Conservation (phyloP, 2,888 invertebrate species). For the Drosophila bunnanda region DNA sequence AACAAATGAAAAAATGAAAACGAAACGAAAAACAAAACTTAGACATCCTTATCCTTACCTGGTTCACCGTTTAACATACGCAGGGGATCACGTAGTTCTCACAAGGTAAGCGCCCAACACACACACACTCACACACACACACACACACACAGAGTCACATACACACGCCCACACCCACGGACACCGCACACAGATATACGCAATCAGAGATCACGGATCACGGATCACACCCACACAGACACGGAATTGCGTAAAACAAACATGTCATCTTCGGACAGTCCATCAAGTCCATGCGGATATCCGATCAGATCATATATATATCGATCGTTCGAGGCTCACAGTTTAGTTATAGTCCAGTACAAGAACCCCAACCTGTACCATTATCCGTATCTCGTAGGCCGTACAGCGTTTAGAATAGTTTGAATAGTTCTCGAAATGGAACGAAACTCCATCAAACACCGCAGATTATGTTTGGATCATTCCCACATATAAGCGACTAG, state of each 20-base stretch:
- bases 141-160: slow-evolving; percentile 17
- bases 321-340: slow-evolving; percentile 20
- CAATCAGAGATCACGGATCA: slow-evolving; percentile 4
- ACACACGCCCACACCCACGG: slow-evolving; percentile 15
- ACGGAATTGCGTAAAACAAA: slow-evolving; percentile 29
- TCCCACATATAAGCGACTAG: slow-evolving; percentile 11
- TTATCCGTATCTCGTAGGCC: slow-evolving; percentile 31
- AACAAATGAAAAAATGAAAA: slow-evolving; percentile 50
- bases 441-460: slow-evolving; percentile 26
- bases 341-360: slow-evolving; percentile 20
- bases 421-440: slow-evolving; percentile 23
- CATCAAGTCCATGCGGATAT: slow-evolving; percentile 6
- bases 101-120: slow-evolving; percentile 86
- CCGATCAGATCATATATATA: not conserved
- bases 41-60: slow-evolving; percentile 98
- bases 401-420: slow-evolving; percentile 28
- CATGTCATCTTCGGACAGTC: slow-evolving; percentile 16
- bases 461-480: slow-evolving; percentile 13
- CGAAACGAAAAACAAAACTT: slow-evolving; percentile 67
- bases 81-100: slow-evolving; percentile 95
- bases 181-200: slow-evolving; percentile 19
- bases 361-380: not conserved
- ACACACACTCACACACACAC: slow-evolving; percentile 31
- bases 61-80: slow-evolving; percentile 98
- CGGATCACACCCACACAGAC: slow-evolving; percentile 6